Base-by-base conservation (phyloP, 2,113 vertebrate species). In the Stomatorhinus ivindoensis region DNA sequence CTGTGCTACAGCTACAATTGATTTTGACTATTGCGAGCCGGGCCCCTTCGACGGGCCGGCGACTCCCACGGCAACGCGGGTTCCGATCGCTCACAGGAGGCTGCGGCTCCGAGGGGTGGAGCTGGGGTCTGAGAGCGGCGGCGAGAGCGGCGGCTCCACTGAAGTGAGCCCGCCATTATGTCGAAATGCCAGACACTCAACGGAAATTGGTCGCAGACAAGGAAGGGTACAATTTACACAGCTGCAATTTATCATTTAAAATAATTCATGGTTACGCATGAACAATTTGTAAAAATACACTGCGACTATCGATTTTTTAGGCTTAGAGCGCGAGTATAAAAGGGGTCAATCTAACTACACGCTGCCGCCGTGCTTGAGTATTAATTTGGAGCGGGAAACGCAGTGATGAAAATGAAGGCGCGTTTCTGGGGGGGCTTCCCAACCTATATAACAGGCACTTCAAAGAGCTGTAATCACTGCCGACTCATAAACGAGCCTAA, bases 191-290 rank as follows among this genome's bases (percentile, higher is more conserved):
- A 42, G 35, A 19, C 73, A 42, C 73, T 80, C 73, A 3, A 48
- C 21, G n/a, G 13, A 47, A 85, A 85, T 48, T 44, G 46, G 21
- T n/a, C 46, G 7, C 9, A 3, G 17, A 7, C 73, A 19, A 42
- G 73, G 15, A 76, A 80, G 73, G 73, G 13, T 80, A 42, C 73
- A 80, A 80, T 80, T 80, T 42, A 80, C 61, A 69, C 61, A 31
- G 61, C 73, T 80, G 73, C 35, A 17, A 80, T 80, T 80, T 80
- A 80, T 80, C 73, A 42, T 80, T 80, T 80, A 80, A 80, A 80
- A 42, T 80, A 80, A 80, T 80, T 80, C 73, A 80, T 15, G 6
- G 35, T 80, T 80, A 80, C 35, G 73, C 35, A 42, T 42, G 35
- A 19, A 80, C 35, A 42, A 80, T 80, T 80, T 80, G 73, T 80